Evolutionary conservation across 1,140 invertebrate genomes (phyloP), one percentile per base, ranked within the genome.

Genomic region (Fopius arisanus): DNA sequence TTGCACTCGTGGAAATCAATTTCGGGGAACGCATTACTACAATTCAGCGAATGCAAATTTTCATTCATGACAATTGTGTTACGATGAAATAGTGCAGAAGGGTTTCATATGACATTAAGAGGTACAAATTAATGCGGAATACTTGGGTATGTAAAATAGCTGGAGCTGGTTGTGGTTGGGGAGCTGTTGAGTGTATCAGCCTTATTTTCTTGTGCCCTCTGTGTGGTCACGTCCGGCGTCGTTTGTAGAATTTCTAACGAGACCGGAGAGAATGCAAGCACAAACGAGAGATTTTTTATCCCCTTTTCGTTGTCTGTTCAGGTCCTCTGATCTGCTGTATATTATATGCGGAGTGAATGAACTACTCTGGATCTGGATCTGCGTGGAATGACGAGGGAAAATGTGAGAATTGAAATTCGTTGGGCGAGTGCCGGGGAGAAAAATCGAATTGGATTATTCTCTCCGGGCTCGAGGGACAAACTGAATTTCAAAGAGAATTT

Each of bases 241-340:
- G 54, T 59, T 59, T 59, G 54, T 26, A 59, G 54, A 59, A 59
- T 59, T 59, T 19, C 54, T 59, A 59, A 59, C 54, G 54, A 59
- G 54, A 59, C 54, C 23, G 54, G 21, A 26, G 54, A 59, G 23
- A 59, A 59, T 59, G 21, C 23, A 59, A 28, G 54, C 54, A 59
- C 54, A 59, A 59, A 59, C 23, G 54, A 59, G 54, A 2, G 9
- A 59, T 19, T 19, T 59, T 59, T 59, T 59, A 2, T 59, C 26
- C 16, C 16, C 21, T 59, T 26, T 26, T 14, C n/a, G 54, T 19
- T 19, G 23, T 14, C 54, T 48, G 43, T 48, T 1, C 54, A 3
- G 26, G 54, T 59, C 19, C 54, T 59, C 19, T 26, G 54, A 59
- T 59, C 54, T 59, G 9, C 54, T 28, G 19, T 59, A 59, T 59